These are phyloP conservation scores for Danionella dracula DNA, from an alignment of 2,797 vertebrate genomes.

Conservation along the genomic window DNA sequence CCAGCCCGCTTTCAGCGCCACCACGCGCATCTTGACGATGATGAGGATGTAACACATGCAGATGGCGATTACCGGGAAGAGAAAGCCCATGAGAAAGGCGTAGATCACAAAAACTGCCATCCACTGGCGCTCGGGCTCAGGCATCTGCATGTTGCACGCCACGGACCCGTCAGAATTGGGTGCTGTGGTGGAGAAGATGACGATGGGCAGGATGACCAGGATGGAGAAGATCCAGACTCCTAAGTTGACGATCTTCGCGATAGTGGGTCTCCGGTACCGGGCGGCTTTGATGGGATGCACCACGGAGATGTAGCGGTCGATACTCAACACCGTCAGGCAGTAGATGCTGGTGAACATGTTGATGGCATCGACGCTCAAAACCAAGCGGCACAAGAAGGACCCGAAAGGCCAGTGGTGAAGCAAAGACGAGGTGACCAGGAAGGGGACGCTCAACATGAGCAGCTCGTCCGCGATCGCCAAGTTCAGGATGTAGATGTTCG, in stretches of 20 bases:
- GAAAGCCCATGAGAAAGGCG: constrained; percentile 86
- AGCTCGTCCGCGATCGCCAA: constrained; percentile 85
- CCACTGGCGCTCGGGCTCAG: constrained; percentile 79
- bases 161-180: constrained; percentile 83
- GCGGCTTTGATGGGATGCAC: constrained; percentile 88
- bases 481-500: constrained; percentile 88
- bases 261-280: constrained; percentile 81
- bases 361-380: constrained; percentile 86
- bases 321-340: constrained; percentile 84
- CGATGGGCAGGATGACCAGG: constrained; percentile 83
- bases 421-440: constrained; percentile 82
- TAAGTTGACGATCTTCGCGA: constrained; percentile 85
- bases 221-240: constrained; percentile 85
- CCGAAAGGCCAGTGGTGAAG: constrained; percentile 89
- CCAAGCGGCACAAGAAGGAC: constrained; percentile 80
- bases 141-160: constrained; percentile 89
- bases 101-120: constrained; percentile 83
- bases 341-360: constrained; percentile 94
- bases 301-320: constrained; percentile 85
- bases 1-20: constrained; percentile 87
- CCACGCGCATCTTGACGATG: constrained; percentile 83
- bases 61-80: constrained; percentile 85
- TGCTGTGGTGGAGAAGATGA: constrained; percentile 81
- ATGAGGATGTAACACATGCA: constrained; percentile 87
- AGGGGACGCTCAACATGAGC: constrained; percentile 89